Conservation (phyloP, 2,797 vertebrate genomes). For the Chelon labrosus region DNA sequence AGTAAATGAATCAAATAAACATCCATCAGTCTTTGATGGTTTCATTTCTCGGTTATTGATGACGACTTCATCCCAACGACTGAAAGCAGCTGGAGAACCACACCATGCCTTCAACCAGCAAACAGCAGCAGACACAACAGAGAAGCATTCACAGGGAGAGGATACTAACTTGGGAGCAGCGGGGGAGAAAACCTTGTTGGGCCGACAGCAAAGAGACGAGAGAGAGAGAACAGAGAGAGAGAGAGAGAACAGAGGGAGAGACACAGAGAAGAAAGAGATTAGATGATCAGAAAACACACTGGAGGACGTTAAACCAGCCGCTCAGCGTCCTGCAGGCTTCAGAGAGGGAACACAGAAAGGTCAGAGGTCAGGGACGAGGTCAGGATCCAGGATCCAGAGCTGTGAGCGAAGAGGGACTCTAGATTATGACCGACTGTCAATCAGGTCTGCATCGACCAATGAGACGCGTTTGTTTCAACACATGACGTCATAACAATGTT, state of each 20-base stretch:
- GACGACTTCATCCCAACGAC: neutral
- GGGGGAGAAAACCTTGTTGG: constrained; percentile 89
- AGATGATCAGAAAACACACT: constrained; percentile 10
- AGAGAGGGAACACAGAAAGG: too few relatives aligned
- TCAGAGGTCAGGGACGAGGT: too few relatives aligned
- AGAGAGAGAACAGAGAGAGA: constrained; percentile 6
- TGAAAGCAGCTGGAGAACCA: constrained; percentile 6
- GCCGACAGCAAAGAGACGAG: constrained; percentile 35
- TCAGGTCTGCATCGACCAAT: too few relatives aligned
- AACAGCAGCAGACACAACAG: constrained; percentile 37
- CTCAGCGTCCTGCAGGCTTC: neutral
- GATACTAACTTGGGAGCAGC: constrained; percentile 94
- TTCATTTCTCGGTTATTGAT: too few relatives aligned
- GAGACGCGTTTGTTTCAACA: too few relatives aligned
- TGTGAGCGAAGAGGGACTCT: too few relatives aligned
- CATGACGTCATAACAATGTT: too few relatives aligned
- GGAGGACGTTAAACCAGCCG: neutral
- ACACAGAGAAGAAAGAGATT: constrained; percentile 14
- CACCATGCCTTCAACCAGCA: constrained; percentile 48
- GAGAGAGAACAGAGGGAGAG: constrained; percentile 6
- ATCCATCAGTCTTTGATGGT: too few relatives aligned
- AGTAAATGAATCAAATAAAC: too few relatives aligned
- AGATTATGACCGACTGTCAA: too few relatives aligned
- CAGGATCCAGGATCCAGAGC: too few relatives aligned
- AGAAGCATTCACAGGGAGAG: constrained; percentile 53